Conservation (phyloP, 2,797 vertebrate species). For the Alectoris magna region DNA sequence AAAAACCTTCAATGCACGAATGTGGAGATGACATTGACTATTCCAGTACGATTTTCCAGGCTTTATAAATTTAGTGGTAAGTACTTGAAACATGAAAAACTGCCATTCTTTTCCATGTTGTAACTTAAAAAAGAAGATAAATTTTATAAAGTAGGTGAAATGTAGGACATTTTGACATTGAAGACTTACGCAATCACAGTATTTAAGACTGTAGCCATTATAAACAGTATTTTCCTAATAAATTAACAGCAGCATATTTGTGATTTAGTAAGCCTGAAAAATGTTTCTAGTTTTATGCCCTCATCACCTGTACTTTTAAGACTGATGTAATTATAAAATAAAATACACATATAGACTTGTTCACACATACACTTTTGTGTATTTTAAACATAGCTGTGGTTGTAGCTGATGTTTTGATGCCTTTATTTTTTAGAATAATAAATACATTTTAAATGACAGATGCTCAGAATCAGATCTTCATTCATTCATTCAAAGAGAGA, state of each 20-base stretch:
- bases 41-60: too few relatives aligned
- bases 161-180: not conserved
- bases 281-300: not conserved
- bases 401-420: not conserved
- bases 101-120: not conserved
- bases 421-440: not conserved
- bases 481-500: too few relatives aligned
- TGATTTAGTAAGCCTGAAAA: not conserved
- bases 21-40: too few relatives aligned
- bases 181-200: not conserved
- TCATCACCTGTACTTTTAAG: not conserved
- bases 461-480: too few relatives aligned
- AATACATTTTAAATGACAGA: too few relatives aligned
- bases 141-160: not conserved
- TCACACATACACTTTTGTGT: not conserved
- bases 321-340: not conserved
- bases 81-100: not conserved
- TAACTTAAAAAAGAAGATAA: not conserved
- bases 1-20: too few relatives aligned
- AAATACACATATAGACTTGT: not conserved
- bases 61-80: too few relatives aligned
- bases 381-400: not conserved
- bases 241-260: not conserved
- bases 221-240: not conserved
- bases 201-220: not conserved